Evolutionary conservation across 2,888 invertebrate genomes (phyloP).

Genomic region (Drosophila planitibia): DNA sequence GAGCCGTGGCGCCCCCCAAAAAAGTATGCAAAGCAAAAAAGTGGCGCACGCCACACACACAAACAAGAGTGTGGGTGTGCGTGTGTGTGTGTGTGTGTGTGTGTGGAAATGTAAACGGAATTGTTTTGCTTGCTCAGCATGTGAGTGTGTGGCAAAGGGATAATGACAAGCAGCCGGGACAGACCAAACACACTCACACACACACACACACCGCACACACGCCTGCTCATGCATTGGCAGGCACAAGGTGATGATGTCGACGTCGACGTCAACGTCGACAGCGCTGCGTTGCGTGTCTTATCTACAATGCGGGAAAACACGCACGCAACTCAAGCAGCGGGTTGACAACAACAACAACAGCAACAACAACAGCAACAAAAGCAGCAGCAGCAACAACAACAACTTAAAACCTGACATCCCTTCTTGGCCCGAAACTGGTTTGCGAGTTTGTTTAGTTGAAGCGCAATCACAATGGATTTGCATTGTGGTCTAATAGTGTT

Average conservation of each 20-base stretch:
- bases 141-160: conserved; percentile 65
- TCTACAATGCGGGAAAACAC: conserved; percentile 78
- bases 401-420: conserved; percentile 28
- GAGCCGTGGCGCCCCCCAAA: conserved; percentile 48
- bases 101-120: conserved; percentile 78
- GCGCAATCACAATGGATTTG: conserved; percentile 57
- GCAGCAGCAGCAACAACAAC: conserved; percentile 7
- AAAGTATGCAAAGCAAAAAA: conserved; percentile 74
- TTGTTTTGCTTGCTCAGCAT: conserved; percentile 76
- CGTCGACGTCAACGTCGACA: conserved; percentile 33
- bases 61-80: background rate
- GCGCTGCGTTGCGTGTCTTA: conserved; percentile 77
- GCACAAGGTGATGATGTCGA: conserved; percentile 65
- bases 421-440: conserved; percentile 11
- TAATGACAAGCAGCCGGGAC: conserved; percentile 70
- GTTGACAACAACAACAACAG: conserved; percentile 47
- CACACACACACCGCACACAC: conserved; percentile 12
- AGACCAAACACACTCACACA: conserved; percentile 13
- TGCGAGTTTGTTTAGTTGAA: conserved; percentile 25
- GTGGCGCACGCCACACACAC: conserved; percentile 62
- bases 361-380: conserved; percentile 16
- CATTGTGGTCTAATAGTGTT: conserved; percentile 55
- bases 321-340: conserved; percentile 69
- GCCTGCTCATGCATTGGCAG: conserved; percentile 55
- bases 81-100: conserved; percentile 22